Percentiles rank a stretch among this genome's conserved stretches.
phyloP scores from a whole-genome alignment of 2,113 vertebrate genomes.

The Parus major region DNA sequence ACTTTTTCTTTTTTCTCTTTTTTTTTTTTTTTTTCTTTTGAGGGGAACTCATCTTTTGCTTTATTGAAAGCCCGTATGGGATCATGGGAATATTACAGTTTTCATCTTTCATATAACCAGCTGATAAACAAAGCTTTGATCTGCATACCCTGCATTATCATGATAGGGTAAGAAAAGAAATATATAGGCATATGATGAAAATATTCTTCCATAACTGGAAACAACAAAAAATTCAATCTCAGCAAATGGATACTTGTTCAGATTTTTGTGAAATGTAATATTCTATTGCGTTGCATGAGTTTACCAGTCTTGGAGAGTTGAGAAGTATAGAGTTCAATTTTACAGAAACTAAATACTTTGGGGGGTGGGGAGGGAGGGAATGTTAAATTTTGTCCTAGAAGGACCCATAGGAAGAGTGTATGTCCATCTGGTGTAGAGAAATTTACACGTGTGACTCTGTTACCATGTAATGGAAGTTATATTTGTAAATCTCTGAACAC shows the following conservation, averaged over 20 bases:
- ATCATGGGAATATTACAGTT: conserved; percentile 71
- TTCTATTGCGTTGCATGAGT: conserved; percentile 68
- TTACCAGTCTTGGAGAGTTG: conserved; percentile 68
- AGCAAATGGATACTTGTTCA: conserved; percentile 32
- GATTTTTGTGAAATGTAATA: conserved; percentile 67
- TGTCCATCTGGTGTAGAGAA: conserved; percentile 46
- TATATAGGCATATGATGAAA: conserved; percentile 46
- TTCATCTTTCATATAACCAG: conserved; percentile 75
- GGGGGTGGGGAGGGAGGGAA: neutral
- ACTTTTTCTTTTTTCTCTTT: conserved; percentile 16
- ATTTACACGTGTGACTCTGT: conserved; percentile 64
- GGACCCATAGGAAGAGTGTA: conserved; percentile 68
- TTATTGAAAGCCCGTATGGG: conserved; percentile 72
- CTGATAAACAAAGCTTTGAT: conserved; percentile 73
- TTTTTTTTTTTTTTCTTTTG: conserved; percentile 32
- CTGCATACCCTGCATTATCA: conserved; percentile 70
- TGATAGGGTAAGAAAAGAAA: conserved; percentile 70
- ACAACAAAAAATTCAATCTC: conserved; percentile 27
- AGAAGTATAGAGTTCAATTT: conserved; percentile 63
- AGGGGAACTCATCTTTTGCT: conserved; percentile 72
- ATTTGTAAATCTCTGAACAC: conserved; percentile 65
- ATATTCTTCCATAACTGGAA: conserved; percentile 69
- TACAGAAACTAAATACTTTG: conserved; percentile 58
- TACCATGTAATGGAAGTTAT: conserved; percentile 75
- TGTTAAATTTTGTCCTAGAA: conserved; percentile 73